Percentiles rank a stretch among this genome's conserved stretches.
Evolutionary conservation across 2,113 vertebrate species (phyloP).

Genomic region (Phodopus roborovskii): DNA sequence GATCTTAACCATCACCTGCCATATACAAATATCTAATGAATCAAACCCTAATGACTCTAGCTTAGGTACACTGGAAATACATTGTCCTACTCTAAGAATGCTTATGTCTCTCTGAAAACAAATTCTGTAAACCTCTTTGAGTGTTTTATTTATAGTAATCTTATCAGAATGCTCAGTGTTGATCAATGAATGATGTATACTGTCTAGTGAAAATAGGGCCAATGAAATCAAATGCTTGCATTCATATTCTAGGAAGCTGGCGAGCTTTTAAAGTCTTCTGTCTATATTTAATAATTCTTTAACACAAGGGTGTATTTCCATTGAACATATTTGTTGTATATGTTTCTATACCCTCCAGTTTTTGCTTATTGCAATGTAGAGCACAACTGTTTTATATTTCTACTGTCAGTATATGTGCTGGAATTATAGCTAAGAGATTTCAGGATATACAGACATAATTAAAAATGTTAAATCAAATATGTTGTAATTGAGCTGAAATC

Average conservation of each 20-base stretch:
- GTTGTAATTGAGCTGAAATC: not conserved
- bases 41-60: not conserved
- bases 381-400: not conserved
- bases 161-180: not conserved
- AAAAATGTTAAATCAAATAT: not conserved
- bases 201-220: not conserved
- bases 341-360: not conserved
- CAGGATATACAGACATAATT: not conserved
- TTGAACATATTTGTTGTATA: not conserved
- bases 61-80: not conserved
- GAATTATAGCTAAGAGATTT: not conserved
- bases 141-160: conserved; percentile 19
- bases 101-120: not conserved
- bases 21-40: not conserved
- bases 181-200: not conserved
- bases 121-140: not conserved
- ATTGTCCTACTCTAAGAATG: not conserved
- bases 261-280: not conserved
- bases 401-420: not conserved
- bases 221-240: not conserved
- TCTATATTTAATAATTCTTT: not conserved
- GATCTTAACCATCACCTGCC: not conserved
- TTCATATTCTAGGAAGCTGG: not conserved
- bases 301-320: no score
- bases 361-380: not conserved